These are phyloP conservation scores for Dreissena rostriformis DNA, from an alignment of 1,140 invertebrate genomes.

Conservation along the genomic window DNA sequence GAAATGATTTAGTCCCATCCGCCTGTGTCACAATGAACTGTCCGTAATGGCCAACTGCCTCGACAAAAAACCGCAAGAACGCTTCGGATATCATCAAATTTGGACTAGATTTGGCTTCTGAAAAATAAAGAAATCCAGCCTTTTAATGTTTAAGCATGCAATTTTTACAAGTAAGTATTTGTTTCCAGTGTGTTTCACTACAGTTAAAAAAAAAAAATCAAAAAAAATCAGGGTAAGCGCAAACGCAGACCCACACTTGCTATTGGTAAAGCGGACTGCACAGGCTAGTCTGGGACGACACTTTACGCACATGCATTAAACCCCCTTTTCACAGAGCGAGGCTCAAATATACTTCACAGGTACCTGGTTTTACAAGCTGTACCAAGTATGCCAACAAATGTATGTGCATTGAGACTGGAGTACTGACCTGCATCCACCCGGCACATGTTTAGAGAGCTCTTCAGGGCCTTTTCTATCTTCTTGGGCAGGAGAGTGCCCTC, in stretches of 20 bases:
- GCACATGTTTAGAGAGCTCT: slow-evolving; percentile 85
- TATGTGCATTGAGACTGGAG: too few species aligned
- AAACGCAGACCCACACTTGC: neutral
- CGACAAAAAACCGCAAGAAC: slow-evolving; percentile 86
- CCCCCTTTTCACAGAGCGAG: too few species aligned
- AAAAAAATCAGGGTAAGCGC: neutral
- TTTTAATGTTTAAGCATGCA: neutral
- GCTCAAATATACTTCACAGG: too few species aligned
- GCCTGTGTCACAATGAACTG: slow-evolving; percentile 82
- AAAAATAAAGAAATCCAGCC: slow-evolving; percentile 11
- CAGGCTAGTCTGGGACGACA: too few species aligned
- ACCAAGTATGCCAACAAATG: too few species aligned
- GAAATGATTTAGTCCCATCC: slow-evolving; percentile 83
- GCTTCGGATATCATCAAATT: slow-evolving; percentile 87
- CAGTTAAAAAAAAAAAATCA: too few species aligned
- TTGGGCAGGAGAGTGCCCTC: slow-evolving; percentile 86
- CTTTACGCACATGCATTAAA: too few species aligned
- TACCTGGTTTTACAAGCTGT: too few species aligned
- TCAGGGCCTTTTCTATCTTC: slow-evolving; percentile 84
- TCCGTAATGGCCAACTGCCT: slow-evolving; percentile 85
- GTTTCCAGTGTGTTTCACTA: too few species aligned
- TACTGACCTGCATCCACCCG: slow-evolving; percentile 78
- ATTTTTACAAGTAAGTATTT: neutral
- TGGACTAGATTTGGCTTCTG: slow-evolving; percentile 73
- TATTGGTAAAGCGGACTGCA: too few species aligned